phyloP scores from a whole-genome alignment of 2,113 vertebrate genomes.

The Chamaetylas fuelleborni region DNA sequence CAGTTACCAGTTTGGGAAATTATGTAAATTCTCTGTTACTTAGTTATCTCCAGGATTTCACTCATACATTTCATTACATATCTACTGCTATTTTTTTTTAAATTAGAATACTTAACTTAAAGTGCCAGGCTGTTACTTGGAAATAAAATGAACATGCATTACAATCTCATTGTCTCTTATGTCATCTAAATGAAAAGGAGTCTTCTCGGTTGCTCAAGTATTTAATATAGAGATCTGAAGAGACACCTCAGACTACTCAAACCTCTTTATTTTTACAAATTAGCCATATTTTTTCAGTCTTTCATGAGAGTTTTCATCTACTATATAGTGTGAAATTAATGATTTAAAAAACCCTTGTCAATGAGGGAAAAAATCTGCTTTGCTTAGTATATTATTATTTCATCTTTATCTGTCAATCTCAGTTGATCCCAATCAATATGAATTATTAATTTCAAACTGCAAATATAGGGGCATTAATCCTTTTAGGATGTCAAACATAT shows the following conservation, averaged over 20 bases:
- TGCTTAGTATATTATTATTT: not conserved
- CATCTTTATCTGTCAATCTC: not conserved
- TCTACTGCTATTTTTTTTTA: fast-evolving
- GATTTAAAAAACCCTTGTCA: not conserved
- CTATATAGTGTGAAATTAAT: not conserved
- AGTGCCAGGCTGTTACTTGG: not conserved
- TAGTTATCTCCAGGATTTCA: not conserved
- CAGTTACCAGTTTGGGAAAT: not conserved
- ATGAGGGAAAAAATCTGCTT: not conserved
- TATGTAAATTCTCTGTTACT: not conserved
- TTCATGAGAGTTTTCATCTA: not conserved
- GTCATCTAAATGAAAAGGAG: not conserved
- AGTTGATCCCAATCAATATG: not conserved
- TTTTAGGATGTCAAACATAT: not conserved
- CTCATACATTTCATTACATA: not conserved
- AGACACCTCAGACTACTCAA: not conserved
- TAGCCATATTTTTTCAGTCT: not conserved
- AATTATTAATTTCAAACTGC: not conserved
- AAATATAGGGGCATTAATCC: not conserved
- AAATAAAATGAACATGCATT: not conserved
- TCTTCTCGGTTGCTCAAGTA: not conserved
- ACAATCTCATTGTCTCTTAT: not conserved
- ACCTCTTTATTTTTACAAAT: not conserved
- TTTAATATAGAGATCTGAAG: not conserved
- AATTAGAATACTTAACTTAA: not conserved